Evolutionary conservation across 2,888 invertebrate genomes (phyloP).

Genomic region (Lysandra bellargus): DNA sequence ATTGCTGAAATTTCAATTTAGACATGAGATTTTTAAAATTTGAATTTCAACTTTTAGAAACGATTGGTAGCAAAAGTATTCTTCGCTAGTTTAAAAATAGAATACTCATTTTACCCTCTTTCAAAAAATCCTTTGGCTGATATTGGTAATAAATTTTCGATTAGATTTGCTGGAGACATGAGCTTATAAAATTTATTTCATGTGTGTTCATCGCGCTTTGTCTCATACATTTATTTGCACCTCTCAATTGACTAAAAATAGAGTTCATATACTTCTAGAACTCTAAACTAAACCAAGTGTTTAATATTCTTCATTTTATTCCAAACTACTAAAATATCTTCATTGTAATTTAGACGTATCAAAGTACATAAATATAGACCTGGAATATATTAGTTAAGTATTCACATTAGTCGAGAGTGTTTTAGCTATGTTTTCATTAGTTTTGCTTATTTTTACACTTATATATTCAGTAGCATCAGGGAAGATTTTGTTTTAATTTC

Average conservation of each 20-base stretch:
- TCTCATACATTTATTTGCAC: conserved; percentile 33
- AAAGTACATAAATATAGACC: conserved; percentile 7
- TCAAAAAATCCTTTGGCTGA: conserved; percentile 33
- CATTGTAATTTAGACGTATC: conserved; percentile 26
- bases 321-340: conserved; percentile 18
- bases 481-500: neutral
- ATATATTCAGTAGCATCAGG: conserved; percentile 21
- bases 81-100: conserved; percentile 34
- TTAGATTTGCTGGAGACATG: conserved; percentile 33
- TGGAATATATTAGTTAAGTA: conserved; percentile 11
- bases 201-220: conserved; percentile 34
- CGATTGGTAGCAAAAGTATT: conserved; percentile 33
- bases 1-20: conserved; percentile 37
- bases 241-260: conserved; percentile 31
- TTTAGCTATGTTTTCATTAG: conserved; percentile 17
- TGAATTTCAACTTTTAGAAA: conserved; percentile 34
- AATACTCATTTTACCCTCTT: conserved; percentile 33
- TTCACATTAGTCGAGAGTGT: conserved; percentile 24
- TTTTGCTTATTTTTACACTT: conserved; percentile 20
- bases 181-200: conserved; percentile 33
- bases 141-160: conserved; percentile 31
- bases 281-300: conserved; percentile 21
- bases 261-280: conserved; percentile 22
- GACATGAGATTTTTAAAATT: conserved; percentile 33
- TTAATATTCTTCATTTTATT: conserved; percentile 21